Evolutionary conservation across 2,113 vertebrate species (phyloP), one percentile per base, ranked within the genome.

Genomic region (Myotis lucifugus): DNA sequence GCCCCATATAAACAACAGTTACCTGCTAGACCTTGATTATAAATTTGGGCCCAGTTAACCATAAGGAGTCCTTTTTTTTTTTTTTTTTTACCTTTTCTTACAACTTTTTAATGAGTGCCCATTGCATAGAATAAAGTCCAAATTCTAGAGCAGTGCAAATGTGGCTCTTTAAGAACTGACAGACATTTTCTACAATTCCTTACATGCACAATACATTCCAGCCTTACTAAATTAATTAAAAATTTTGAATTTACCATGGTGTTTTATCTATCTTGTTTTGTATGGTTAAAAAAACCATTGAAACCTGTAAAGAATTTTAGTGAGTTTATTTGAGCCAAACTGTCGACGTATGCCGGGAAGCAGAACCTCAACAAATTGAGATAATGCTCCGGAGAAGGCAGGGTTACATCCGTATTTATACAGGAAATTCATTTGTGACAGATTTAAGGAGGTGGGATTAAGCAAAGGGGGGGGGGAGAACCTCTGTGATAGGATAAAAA

Each of bases 151-250:
- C n/a, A 90, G 42, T 8, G 74, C 12, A 87, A 48, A 69, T 18
- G 25, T 59, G 77, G 19, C 4, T 1, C 6, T 85, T 85, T 8
- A 42, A 59, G 88, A 79, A 64, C 40, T 50, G 18, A n/a, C 5
- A 37, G 54, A 56, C 54, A 56, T 90, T 95, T 91, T 23, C 17
- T 91, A 32, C 64, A 37, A 74, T 81, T 91, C 27, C 29, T 94
- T 92, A 59, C 2, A 48, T 64, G 18, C 12, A 21, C 9, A 7
- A 32, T 76, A 46, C 27, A 52, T 48, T 95, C 21, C 84, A 87
- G 21, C 21, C 21, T 42, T 66, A 85, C 19, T 74, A 50, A 66
- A 42, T 76, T 70, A 70, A 69, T 91, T 46, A 85, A 69, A 54
- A 25, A 66, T 54, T 91, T 69, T 81, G 46, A 88, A 52, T 81